A percentile compares a stretch with the other conserved stretches of the same genome.
phyloP scores from a whole-genome alignment of 2,888 invertebrate species.

The Conchocele bisecta region DNA sequence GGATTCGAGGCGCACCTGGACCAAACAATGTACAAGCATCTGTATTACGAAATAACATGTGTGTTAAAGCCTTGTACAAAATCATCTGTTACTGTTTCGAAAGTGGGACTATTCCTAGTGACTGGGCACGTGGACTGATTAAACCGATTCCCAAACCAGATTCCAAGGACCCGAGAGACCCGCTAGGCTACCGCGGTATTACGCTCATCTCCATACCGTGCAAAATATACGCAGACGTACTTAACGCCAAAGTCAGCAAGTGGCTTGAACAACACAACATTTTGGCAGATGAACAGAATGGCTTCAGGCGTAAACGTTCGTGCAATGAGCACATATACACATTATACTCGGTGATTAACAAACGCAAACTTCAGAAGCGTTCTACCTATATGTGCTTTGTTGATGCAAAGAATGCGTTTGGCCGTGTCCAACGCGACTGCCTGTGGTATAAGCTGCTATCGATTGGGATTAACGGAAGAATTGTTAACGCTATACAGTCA shows the following conservation, averaged over 20 bases:
- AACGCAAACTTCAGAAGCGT: not conserved
- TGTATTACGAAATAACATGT: not conserved
- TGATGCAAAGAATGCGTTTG: not conserved
- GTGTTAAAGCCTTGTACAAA: not conserved
- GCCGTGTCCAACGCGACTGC: not conserved
- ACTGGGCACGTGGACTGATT: not conserved
- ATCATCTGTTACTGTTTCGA: not conserved
- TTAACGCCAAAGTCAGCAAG: not conserved
- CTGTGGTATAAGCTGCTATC: not conserved
- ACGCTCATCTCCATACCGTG: conserved; percentile 3
- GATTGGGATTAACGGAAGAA: not conserved
- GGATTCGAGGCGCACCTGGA: not conserved
- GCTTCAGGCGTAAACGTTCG: not conserved
- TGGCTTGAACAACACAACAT: not conserved
- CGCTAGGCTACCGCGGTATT: not conserved
- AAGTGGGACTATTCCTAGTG: not conserved
- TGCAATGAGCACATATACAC: conserved; percentile 1
- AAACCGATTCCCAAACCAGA: not conserved
- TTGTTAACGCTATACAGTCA: not conserved
- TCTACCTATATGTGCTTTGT: not conserved
- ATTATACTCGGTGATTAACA: not conserved
- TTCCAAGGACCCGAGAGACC: not conserved
- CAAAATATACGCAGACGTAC: not conserved
- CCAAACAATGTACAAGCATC: not conserved
- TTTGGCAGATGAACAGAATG: not conserved